phyloP scores from a whole-genome alignment of 2,113 vertebrate genomes.

The Aptenodytes forsteri region DNA sequence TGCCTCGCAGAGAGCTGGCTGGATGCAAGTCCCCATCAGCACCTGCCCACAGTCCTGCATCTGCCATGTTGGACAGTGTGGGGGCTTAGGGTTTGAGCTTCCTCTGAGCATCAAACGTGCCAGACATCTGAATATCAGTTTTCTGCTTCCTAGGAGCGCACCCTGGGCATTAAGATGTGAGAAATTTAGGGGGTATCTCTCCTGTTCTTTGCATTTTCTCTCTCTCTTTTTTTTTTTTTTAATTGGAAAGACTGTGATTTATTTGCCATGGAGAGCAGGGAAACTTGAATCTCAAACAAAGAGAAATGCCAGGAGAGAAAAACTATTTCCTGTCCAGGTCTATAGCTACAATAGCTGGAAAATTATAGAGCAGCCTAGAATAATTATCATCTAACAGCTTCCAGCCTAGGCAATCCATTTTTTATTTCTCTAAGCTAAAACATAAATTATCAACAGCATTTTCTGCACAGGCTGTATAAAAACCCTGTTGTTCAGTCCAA shows the following conservation, averaged over 20 bases:
- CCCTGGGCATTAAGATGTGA: not conserved
- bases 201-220: not conserved
- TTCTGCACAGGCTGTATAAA: not conserved
- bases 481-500: not conserved
- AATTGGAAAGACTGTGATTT: not conserved
- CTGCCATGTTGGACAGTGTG: not conserved
- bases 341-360: not conserved
- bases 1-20: not conserved
- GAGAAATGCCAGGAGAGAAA: not conserved
- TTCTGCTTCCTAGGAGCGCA: not conserved
- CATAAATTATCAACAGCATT: not conserved
- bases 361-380: not conserved
- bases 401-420: not conserved
- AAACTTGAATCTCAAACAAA: not conserved
- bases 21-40: not conserved
- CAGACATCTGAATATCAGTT: not conserved
- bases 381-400: constrained; percentile 1
- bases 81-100: not conserved
- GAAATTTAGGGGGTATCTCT: not conserved
- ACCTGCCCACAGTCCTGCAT: not conserved
- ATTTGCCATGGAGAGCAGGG: not conserved
- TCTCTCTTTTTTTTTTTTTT: not conserved
- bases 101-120: not conserved
- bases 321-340: not conserved
- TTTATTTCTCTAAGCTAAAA: constrained; percentile 14